Evolutionary conservation across 2,113 vertebrate genomes (phyloP).

Genomic region (Lophochroa leadbeateri): DNA sequence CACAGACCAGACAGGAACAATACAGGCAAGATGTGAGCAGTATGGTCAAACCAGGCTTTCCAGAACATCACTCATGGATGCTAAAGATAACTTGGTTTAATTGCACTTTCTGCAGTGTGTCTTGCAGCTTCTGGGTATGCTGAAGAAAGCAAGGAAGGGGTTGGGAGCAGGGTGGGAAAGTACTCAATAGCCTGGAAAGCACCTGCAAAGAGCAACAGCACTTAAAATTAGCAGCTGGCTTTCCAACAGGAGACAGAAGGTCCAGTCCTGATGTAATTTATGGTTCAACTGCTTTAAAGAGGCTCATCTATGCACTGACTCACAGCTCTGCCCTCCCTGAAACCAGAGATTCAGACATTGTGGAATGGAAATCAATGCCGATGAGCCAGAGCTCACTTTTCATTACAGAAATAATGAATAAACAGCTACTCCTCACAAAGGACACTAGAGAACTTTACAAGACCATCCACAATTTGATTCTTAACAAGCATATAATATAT

Average conservation of each 20-base stretch:
- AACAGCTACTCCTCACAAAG: conserved; percentile 22
- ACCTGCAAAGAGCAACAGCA: not conserved
- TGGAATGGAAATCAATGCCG: not conserved
- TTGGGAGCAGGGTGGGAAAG: not conserved
- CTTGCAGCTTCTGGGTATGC: not conserved
- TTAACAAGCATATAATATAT: not conserved
- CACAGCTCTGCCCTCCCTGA: not conserved
- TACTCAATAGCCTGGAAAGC: not conserved
- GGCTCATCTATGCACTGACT: not conserved
- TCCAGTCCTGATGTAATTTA: not conserved
- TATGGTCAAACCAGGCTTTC: not conserved
- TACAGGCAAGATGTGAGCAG: not conserved
- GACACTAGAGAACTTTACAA: not conserved
- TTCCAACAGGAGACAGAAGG: not conserved
- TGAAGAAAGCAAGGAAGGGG: not conserved
- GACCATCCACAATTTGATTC: not conserved
- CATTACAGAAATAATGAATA: conserved; percentile 24
- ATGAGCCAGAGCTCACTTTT: not conserved
- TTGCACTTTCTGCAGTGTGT: not conserved
- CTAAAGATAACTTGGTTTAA: not conserved
- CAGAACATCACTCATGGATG: not conserved
- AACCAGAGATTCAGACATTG: not conserved
- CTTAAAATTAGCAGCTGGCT: not conserved
- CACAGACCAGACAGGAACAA: not conserved
- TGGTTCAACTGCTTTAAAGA: not conserved